Conservation (phyloP, 2,888 invertebrate genomes). For the Sycophila texana region DNA sequence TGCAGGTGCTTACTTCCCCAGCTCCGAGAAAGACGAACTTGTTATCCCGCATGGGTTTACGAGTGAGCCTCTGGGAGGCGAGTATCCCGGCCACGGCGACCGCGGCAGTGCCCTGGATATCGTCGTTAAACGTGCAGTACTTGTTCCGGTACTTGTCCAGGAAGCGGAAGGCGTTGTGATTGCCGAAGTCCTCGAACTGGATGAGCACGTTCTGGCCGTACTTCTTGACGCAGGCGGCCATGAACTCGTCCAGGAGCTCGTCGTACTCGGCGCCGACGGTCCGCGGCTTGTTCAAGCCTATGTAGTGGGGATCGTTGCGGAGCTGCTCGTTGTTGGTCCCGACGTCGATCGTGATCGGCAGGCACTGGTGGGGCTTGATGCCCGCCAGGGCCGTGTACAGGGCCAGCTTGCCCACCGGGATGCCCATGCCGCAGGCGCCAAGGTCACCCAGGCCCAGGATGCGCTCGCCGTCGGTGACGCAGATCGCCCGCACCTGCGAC, state of each 20-base stretch:
- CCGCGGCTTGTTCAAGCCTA: constrained; percentile 92
- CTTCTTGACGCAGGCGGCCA: constrained; percentile 92
- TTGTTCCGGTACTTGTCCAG: constrained; percentile 91
- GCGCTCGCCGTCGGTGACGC: constrained; percentile 97
- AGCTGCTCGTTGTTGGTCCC: constrained; percentile 94
- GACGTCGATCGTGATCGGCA: constrained; percentile 95
- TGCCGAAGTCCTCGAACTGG: constrained; percentile 98
- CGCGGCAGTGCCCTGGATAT: constrained; percentile 98
- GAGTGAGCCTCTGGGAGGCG: constrained; percentile 86
- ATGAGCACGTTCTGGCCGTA: constrained; percentile 91
- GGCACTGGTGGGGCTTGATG: constrained; percentile 95
- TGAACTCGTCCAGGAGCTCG: constrained; percentile 96
- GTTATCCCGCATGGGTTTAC: constrained; percentile 89
- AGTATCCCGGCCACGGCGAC: constrained; percentile 96
- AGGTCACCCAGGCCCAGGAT: constrained; percentile 97
- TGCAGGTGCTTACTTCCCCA: constrained; percentile 79
- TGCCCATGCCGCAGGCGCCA: constrained; percentile 98
- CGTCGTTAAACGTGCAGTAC: constrained; percentile 99
- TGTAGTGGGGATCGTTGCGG: constrained; percentile 94
- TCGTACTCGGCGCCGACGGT: constrained; percentile 92
- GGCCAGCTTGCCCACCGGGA: constrained; percentile 97
- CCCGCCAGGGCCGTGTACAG: constrained; percentile 97
- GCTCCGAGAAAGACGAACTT: constrained; percentile 94
- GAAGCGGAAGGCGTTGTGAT: constrained; percentile 96
- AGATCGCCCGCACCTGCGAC: constrained; percentile 89